These are phyloP conservation scores for Neoseiulus cucumeris DNA, from an alignment of 1,140 invertebrate species.

Conservation along the genomic window DNA sequence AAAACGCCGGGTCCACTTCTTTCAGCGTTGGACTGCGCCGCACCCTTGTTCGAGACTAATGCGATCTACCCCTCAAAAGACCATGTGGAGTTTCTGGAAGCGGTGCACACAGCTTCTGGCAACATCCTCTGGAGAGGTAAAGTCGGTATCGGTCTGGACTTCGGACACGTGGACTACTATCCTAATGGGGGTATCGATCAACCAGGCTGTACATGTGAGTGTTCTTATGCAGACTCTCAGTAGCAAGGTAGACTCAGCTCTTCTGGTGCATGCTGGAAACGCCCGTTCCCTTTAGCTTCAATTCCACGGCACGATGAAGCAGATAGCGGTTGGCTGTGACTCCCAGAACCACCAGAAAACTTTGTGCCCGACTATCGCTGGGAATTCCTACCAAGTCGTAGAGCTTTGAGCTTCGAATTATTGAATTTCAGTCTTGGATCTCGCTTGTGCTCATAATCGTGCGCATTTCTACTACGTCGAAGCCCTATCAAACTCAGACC, in stretches of 20 bases:
- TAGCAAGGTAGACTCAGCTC: too few relatives aligned
- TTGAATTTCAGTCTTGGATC: neutral
- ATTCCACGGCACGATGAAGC: too few relatives aligned
- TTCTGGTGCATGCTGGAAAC: too few relatives aligned
- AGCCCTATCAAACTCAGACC: neutral
- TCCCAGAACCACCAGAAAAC: too few relatives aligned
- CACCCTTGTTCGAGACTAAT: slow-evolving; percentile 36
- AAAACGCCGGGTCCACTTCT: too few relatives aligned
- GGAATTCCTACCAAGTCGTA: too few relatives aligned
- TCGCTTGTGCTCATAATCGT: neutral
- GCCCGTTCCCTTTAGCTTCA: neutral
- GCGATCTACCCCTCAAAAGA: neutral
- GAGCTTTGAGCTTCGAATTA: too few relatives aligned
- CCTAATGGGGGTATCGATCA: slow-evolving; percentile 63
- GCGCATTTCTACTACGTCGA: neutral
- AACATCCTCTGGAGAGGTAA: slow-evolving; percentile 11
- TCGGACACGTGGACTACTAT: slow-evolving; percentile 65
- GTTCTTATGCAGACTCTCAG: too few relatives aligned
- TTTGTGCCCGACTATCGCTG: too few relatives aligned
- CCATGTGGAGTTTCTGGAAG: slow-evolving; percentile 48
- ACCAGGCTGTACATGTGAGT: slow-evolving; percentile 42
- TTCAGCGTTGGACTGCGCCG: slow-evolving; percentile 43
- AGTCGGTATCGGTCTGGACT: slow-evolving; percentile 34
- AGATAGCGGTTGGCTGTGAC: too few relatives aligned
- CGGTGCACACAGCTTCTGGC: slow-evolving; percentile 43